Percentiles rank a stretch among this genome's conserved stretches.
phyloP scores from a whole-genome alignment of 2,888 invertebrate species.

The Epistrophella euchroma region DNA sequence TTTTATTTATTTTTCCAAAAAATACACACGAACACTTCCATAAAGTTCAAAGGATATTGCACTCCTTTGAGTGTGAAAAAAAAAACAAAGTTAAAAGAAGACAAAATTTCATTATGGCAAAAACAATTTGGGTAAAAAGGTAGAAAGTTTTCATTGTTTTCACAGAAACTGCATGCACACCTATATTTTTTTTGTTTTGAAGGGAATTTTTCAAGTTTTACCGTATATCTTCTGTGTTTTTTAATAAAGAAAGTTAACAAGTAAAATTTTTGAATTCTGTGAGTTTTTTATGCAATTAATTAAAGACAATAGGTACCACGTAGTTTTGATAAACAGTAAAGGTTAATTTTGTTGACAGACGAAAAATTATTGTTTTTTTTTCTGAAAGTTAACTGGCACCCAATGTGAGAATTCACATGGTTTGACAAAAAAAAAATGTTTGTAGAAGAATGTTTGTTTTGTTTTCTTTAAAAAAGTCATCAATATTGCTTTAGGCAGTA shows the following conservation, averaged over 20 bases:
- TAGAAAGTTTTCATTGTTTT: slow-evolving; percentile 8
- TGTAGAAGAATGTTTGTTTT: no score
- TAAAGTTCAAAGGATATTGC: slow-evolving; percentile 14
- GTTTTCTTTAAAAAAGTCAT: no score
- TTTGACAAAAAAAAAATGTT: no score
- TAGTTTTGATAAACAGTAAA: not conserved
- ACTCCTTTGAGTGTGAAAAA: slow-evolving; percentile 1
- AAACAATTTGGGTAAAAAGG: not conserved
- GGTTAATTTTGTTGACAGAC: not conserved
- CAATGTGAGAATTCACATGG: not conserved
- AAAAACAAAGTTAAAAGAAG: slow-evolving; percentile 20
- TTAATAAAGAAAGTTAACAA: not conserved
- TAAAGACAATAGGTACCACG: not conserved
- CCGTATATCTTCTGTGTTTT: not conserved
- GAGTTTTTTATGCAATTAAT: not conserved
- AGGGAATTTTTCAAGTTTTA: not conserved
- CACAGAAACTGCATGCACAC: not conserved
- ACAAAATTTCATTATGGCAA: slow-evolving; percentile 18
- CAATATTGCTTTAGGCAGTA: no score
- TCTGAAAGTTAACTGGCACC: not conserved
- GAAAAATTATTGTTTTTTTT: not conserved
- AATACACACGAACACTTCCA: slow-evolving; percentile 19
- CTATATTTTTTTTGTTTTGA: not conserved
- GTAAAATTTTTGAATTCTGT: not conserved
- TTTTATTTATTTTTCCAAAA: not conserved